Evolutionary conservation across 2,888 invertebrate species (phyloP), one percentile per base, ranked within the genome.

Genomic region (Emesis castigata): DNA sequence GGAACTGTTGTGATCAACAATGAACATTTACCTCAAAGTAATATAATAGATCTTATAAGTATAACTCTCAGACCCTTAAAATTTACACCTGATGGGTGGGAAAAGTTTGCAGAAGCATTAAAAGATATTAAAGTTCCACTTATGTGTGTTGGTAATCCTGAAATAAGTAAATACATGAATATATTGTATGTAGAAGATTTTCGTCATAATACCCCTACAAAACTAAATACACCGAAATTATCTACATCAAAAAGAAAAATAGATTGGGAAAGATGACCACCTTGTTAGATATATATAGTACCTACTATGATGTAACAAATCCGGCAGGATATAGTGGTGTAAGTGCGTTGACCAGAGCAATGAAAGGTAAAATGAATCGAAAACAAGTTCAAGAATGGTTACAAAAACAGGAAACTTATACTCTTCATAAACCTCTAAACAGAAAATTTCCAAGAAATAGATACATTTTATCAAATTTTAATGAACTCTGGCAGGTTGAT

Each of bases 21-120:
- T 26, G 62, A 84, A 76, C 75, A 74, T 77, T 77, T 83, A 58
- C 70, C 66, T 16, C 79, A 78, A 69, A 88, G 85, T 68, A 87
- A 88, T 83, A 88, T 88, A 77, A 39, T 86, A 11, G 87, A 89
- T 68, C 83, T 88, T 61, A 20, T 88, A 56, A 87, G 84, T 77
- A 86, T 88, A 75, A 69, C 70, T 20, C 22, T 89, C 6, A 80
- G 87, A 83, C 86, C 86, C 14, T 68, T 88, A 4, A 88, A 88
- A 82, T 75, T 72, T 44, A 80, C 80, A 71, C 88, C 89, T 29
- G 74, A 72, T 53, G 88, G 89, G 3, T 88, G 88, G 87, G 69
- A 83, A 75, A n/a, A 73, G 53, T 88, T 88, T 82, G 76, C 34
- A 34, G 11, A 34, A 11, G 34, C 34, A 34, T 34, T 34, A 14